These are phyloP conservation scores for Steatocranus sp. DNA, from an alignment of 2,797 vertebrate genomes.

Conservation along the genomic window DNA sequence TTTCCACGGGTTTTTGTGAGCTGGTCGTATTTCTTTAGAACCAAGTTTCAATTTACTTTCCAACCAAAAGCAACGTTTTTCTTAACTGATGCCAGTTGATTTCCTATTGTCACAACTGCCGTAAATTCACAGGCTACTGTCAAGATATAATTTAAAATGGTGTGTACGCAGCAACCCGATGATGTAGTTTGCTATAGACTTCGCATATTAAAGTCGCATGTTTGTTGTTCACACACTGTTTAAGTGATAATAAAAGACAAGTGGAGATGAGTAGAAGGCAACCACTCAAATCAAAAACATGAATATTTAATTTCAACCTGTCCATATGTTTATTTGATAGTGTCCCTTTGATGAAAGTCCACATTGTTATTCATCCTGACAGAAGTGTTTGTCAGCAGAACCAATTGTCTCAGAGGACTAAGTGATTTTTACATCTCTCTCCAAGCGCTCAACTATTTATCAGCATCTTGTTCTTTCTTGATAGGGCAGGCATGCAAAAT, in stretches of 20 bases:
- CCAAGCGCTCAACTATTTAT: neutral
- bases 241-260: neutral
- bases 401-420: neutral
- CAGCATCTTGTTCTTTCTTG: neutral
- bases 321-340: neutral
- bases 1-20: neutral
- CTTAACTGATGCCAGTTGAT: neutral
- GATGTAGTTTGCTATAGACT: neutral
- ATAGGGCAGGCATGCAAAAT: conserved; percentile 16
- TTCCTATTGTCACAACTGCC: neutral
- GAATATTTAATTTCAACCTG: neutral
- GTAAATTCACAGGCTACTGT: neutral
- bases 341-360: neutral
- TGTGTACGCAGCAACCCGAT: neutral
- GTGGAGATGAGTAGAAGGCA: neutral
- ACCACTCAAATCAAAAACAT: neutral
- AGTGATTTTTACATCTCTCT: conserved; percentile 25
- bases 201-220: neutral
- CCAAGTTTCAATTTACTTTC: neutral
- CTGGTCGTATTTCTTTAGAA: neutral
- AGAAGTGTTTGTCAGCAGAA: conserved; percentile 14
- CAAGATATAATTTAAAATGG: neutral
- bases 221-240: neutral
- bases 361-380: neutral
- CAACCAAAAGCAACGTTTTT: neutral